Percentiles rank a stretch among this genome's conserved stretches.
These are phyloP conservation scores for Limnephilus auricula DNA, from an alignment of 2,888 invertebrate species.

Conservation along the genomic window DNA sequence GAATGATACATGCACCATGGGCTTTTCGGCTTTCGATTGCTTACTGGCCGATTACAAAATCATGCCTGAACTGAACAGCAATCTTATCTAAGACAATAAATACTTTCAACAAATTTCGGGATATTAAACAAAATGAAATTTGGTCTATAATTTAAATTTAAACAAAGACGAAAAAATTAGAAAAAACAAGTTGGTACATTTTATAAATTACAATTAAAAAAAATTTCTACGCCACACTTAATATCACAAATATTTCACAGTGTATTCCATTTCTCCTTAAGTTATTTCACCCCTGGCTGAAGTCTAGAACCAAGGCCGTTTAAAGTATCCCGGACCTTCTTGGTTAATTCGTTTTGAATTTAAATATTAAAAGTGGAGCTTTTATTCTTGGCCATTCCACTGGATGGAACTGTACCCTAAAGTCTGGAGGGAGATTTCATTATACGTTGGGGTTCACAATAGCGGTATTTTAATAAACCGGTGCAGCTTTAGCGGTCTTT, in stretches of 20 bases:
- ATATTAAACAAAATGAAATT: too few relatives aligned
- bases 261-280: background rate
- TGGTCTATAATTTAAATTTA: too few relatives aligned
- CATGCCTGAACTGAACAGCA: too few relatives aligned
- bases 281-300: background rate
- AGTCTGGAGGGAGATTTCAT: background rate
- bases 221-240: rapidly evolving
- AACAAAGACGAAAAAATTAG: too few relatives aligned
- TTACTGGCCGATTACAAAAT: too few relatives aligned
- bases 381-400: conserved; percentile 22
- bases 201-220: too few relatives aligned
- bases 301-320: background rate
- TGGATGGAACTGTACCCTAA: conserved; percentile 1
- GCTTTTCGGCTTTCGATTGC: too few relatives aligned
- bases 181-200: too few relatives aligned
- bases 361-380: conserved; percentile 23
- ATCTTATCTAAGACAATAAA: too few relatives aligned
- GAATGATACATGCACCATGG: too few relatives aligned
- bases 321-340: background rate
- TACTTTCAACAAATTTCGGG: too few relatives aligned
- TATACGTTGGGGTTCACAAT: background rate
- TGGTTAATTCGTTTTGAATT: conserved; percentile 28
- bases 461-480: background rate
- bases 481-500: background rate
- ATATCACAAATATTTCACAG: background rate